phyloP scores from a whole-genome alignment of 2,113 vertebrate species.

The Planiliza haematocheilus region DNA sequence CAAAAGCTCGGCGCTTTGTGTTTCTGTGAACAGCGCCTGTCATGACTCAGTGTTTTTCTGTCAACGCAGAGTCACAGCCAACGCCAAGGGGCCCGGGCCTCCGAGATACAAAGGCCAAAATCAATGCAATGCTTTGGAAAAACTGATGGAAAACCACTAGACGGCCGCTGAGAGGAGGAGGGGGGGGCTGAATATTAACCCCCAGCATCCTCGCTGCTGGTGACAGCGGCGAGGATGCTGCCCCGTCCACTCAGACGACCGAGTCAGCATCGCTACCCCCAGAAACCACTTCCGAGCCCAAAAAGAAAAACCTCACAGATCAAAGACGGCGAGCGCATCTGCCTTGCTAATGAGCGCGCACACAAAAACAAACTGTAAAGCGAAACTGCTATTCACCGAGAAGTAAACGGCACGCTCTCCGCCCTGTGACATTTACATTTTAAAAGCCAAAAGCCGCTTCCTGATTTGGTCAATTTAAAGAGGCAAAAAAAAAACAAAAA shows the following conservation, averaged over 20 bases:
- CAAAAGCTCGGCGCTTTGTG: slow-evolving; percentile 59
- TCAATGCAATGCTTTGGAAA: slow-evolving; percentile 80
- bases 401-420: slow-evolving; percentile 9
- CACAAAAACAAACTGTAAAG: slow-evolving; percentile 26
- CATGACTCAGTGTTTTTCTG: slow-evolving; percentile 74
- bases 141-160: slow-evolving; percentile 79
- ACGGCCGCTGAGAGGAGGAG: slow-evolving; percentile 46
- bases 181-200: slow-evolving; percentile 10
- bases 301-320: slow-evolving; percentile 6
- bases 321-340: slow-evolving; percentile 5
- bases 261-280: slow-evolving; percentile 46
- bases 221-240: no score
- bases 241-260: not conserved
- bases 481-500: slow-evolving; percentile 33
- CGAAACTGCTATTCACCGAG: slow-evolving; percentile 20
- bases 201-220: no score
- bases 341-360: slow-evolving; percentile 27
- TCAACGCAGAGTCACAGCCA: slow-evolving; percentile 61
- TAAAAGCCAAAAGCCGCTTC: slow-evolving; percentile 42
- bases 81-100: slow-evolving; percentile 59
- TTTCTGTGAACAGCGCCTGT: slow-evolving; percentile 33
- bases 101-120: slow-evolving; percentile 64
- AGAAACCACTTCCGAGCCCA: slow-evolving; percentile 46
- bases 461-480: slow-evolving; percentile 41
- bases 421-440: slow-evolving; percentile 44